Percentiles rank a stretch among this genome's conserved stretches.
Conservation (phyloP, 2,113 vertebrate species). For the Dasyprocta punctata region DNA sequence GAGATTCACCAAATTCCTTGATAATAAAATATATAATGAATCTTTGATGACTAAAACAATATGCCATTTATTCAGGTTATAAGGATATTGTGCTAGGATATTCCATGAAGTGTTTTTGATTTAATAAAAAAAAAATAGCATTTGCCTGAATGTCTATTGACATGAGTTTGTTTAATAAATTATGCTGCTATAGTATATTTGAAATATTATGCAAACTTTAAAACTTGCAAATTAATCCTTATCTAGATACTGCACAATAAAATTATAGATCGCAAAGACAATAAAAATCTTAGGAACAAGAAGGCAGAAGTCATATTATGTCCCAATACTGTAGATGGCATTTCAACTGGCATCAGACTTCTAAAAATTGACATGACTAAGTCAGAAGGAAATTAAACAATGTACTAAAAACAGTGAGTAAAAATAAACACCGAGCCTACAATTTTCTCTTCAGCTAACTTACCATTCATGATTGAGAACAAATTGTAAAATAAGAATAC, state of each 20-base stretch:
- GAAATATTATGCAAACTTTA: background rate
- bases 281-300: background rate
- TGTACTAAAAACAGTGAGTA: slow-evolving; percentile 39
- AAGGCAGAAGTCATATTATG: background rate
- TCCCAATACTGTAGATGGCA: background rate
- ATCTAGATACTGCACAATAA: background rate
- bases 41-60: background rate
- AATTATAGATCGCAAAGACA: background rate
- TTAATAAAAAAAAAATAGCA: background rate
- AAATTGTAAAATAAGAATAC: slow-evolving; percentile 35
- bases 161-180: background rate
- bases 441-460: slow-evolving; percentile 46
- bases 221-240: background rate
- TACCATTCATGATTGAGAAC: background rate
- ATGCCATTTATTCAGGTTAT: background rate
- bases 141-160: background rate
- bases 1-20: background rate
- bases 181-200: background rate
- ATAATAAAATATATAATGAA: slow-evolving; percentile 32
- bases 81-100: background rate
- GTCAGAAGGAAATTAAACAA: slow-evolving; percentile 34
- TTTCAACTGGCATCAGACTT: slow-evolving; percentile 35
- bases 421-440: slow-evolving; percentile 45
- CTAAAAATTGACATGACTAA: background rate
- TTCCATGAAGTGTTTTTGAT: background rate